Percentiles rank a stretch among this genome's conserved stretches.
These are phyloP conservation scores for Athetis lepigone DNA, from an alignment of 2,888 invertebrate genomes.

Conservation along the genomic window DNA sequence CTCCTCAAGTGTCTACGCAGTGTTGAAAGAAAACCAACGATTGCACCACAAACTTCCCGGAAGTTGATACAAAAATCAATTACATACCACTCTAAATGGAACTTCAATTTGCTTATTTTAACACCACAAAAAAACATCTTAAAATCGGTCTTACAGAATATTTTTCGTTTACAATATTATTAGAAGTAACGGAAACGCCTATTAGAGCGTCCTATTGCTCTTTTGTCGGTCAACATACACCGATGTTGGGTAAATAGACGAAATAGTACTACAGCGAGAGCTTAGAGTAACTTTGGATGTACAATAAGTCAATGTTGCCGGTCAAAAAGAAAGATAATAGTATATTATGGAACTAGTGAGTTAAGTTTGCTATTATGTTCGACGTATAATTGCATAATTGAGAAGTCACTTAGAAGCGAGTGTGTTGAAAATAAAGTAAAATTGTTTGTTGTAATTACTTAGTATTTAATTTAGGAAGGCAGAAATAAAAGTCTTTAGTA, in stretches of 20 bases:
- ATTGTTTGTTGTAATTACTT: too few species aligned
- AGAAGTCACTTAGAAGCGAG: too few species aligned
- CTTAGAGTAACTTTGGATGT: constrained; percentile 28
- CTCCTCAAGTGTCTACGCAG: background rate
- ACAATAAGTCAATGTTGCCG: too few species aligned
- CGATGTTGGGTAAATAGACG: constrained; percentile 46
- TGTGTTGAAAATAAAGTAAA: too few species aligned
- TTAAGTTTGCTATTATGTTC: too few species aligned
- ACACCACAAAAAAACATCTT: constrained; percentile 46
- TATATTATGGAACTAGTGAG: too few species aligned
- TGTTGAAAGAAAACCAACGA: constrained; percentile 22
- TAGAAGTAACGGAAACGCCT: constrained; percentile 61
- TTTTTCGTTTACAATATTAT: constrained; percentile 58
- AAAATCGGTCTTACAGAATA: constrained; percentile 40
- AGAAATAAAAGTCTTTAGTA: background rate
- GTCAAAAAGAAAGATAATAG: too few species aligned
- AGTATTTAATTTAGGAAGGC: too few species aligned
- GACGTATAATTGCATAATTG: too few species aligned
- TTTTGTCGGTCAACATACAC: constrained; percentile 57
- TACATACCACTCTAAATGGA: constrained; percentile 44
- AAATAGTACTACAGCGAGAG: constrained; percentile 22
- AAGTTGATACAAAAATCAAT: constrained; percentile 51
- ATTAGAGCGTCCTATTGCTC: constrained; percentile 56
- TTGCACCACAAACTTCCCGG: constrained; percentile 44
- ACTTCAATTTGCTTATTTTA: constrained; percentile 55